Evolutionary conservation across 1,140 invertebrate species (phyloP).

Genomic region (Lepidurus packardi): DNA sequence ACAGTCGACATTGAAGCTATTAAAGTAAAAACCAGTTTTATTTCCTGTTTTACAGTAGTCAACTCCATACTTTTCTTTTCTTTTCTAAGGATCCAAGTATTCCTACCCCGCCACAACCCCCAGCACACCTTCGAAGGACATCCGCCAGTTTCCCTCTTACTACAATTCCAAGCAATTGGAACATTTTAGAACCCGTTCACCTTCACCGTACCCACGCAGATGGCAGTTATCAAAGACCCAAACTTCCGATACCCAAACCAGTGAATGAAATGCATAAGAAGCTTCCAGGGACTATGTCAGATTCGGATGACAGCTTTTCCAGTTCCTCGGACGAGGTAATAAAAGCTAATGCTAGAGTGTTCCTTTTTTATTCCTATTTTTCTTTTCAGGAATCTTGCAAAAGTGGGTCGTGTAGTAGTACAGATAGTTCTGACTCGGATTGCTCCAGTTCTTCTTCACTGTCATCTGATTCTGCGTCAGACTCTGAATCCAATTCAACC

Average conservation of each 20-base stretch:
- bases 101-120: neutral
- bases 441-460: neutral
- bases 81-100: neutral
- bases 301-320: neutral
- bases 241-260: neutral
- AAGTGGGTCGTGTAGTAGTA: conserved; percentile 2
- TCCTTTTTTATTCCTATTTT: neutral
- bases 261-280: conserved; percentile 3
- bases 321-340: neutral
- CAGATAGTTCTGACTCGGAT: conserved; percentile 8
- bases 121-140: neutral
- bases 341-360: neutral
- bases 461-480: neutral
- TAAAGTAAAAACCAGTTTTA: conserved; percentile 43
- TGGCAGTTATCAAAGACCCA: conserved; percentile 9
- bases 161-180: neutral
- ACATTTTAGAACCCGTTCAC: neutral
- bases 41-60: neutral
- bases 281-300: neutral
- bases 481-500: conserved; percentile 5
- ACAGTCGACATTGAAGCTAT: conserved; percentile 60
- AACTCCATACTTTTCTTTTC: neutral
- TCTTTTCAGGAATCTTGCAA: neutral
- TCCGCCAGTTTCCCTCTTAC: conserved; percentile 2
- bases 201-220: neutral